These are phyloP conservation scores for Portunus trituberculatus DNA, from an alignment of 1,140 invertebrate genomes.

Conservation along the genomic window DNA sequence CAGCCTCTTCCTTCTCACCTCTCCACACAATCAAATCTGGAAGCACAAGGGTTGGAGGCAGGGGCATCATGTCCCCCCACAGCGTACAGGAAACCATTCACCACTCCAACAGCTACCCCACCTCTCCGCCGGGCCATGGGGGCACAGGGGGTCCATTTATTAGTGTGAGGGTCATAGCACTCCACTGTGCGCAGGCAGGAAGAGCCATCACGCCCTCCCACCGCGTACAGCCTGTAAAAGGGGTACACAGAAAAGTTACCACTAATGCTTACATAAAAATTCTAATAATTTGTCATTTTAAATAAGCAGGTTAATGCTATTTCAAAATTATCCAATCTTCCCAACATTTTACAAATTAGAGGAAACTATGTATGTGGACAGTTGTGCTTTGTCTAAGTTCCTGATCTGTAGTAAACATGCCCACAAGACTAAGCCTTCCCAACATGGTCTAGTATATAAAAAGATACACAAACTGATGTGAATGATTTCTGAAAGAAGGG, in stretches of 20 bases:
- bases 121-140: constrained; percentile 83
- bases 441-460: no score
- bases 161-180: constrained; percentile 84
- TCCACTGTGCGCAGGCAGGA: constrained; percentile 92
- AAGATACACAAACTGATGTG: no score
- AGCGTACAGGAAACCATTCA: constrained; percentile 85
- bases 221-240: constrained; percentile 89
- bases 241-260: not conserved
- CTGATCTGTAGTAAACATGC: no score
- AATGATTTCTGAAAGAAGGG: no score
- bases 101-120: constrained; percentile 82
- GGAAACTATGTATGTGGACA: no score
- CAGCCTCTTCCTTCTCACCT: constrained; percentile 83
- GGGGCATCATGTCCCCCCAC: constrained; percentile 95
- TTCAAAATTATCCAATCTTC: not conserved
- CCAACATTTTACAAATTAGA: no score
- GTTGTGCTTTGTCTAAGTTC: no score
- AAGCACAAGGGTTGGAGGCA: constrained; percentile 89
- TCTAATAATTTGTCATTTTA: not conserved
- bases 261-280: constrained; percentile 24
- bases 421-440: no score
- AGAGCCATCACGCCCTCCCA: constrained; percentile 95
- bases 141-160: constrained; percentile 84
- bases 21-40: constrained; percentile 94
- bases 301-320: not conserved